Percentiles rank a stretch among this genome's conserved stretches.
phyloP scores from a whole-genome alignment of 2,888 invertebrate species.

The Taenaris catops region DNA sequence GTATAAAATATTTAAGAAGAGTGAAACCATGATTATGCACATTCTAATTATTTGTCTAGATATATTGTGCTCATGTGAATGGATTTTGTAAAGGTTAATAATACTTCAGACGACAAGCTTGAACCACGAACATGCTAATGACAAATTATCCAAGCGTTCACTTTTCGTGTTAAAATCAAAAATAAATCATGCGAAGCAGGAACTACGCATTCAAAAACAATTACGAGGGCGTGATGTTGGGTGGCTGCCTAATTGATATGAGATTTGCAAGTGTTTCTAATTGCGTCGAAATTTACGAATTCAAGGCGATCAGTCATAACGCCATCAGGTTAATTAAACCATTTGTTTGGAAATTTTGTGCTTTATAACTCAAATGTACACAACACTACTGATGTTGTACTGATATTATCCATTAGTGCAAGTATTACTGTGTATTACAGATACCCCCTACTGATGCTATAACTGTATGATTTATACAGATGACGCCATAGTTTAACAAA shows the following conservation, averaged over 20 bases:
- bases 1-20: too few species aligned
- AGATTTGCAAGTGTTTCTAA: constrained; percentile 77
- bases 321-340: constrained; percentile 78
- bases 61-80: too few species aligned
- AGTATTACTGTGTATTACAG: too few species aligned
- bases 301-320: constrained; percentile 70
- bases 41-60: too few species aligned
- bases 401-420: too few species aligned
- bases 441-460: too few species aligned
- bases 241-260: constrained; percentile 77
- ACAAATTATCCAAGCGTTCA: constrained; percentile 5
- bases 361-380: constrained; percentile 38
- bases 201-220: constrained; percentile 76
- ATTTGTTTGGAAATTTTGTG: constrained; percentile 62
- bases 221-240: constrained; percentile 73
- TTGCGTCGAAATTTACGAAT: constrained; percentile 70
- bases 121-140: background rate
- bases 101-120: too few species aligned
- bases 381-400: too few species aligned
- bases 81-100: too few species aligned
- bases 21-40: too few species aligned
- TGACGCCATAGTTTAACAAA: too few species aligned
- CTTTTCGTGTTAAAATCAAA: constrained; percentile 20
- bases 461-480: too few species aligned
- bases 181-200: constrained; percentile 64